Conservation (phyloP, 64 coral and sea anemone genomes). For the Anthopleura sola region DNA sequence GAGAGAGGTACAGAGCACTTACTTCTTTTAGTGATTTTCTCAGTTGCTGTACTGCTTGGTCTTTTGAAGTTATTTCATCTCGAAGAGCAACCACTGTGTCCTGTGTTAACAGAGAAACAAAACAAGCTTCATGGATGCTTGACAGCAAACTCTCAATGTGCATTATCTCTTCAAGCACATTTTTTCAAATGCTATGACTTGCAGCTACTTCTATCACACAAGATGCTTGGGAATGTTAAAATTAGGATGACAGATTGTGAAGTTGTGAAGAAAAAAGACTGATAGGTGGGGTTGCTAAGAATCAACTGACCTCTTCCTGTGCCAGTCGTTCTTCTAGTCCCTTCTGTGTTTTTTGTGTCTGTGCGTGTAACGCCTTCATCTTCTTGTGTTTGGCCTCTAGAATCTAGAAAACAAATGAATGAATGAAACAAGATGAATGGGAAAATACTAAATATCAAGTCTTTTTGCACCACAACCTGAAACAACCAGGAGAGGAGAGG, state of each 20-base stretch:
- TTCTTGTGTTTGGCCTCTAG: conserved; percentile 87
- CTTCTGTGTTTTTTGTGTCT: conserved; percentile 65
- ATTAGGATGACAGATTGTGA: no score
- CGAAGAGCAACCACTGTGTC: conserved; percentile 68
- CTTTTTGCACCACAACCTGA: no score
- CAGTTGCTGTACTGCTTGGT: conserved; percentile 54
- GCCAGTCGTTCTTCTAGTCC: conserved; percentile 51
- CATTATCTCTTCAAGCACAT: no score
- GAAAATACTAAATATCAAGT: no score
- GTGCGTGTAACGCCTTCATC: conserved; percentile 74
- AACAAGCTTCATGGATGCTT: background rate
- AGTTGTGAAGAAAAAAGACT: no score
- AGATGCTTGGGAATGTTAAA: no score
- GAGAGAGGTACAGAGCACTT: background rate
- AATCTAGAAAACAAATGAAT: conserved; percentile 24
- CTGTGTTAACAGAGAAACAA: background rate
- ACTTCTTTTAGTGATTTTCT: conserved; percentile 75
- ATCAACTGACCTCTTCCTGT: conserved; percentile 66
- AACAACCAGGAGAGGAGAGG: background rate
- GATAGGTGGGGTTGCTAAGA: background rate
- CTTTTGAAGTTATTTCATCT: conserved; percentile 51
- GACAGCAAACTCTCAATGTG: no score
- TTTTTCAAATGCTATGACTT: background rate
- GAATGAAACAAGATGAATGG: background rate
- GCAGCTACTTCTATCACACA: no score